phyloP scores from a whole-genome alignment of 2,797 vertebrate genomes.

The Micrastur ruficollis region DNA sequence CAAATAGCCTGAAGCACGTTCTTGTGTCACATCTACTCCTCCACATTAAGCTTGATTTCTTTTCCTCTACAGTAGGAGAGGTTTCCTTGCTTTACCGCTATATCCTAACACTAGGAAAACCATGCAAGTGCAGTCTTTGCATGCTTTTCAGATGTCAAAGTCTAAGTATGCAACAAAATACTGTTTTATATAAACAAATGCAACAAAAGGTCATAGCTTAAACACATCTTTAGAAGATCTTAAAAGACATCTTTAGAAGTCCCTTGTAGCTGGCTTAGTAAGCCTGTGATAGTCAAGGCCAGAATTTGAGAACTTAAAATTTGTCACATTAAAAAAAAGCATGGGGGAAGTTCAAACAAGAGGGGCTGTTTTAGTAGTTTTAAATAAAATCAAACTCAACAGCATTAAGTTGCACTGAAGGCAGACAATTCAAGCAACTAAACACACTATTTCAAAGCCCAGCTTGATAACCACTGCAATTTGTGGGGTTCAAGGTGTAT shows the following conservation, averaged over 20 bases:
- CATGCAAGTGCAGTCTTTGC: fast-evolving
- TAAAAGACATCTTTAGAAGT: not conserved
- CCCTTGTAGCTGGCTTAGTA: not conserved
- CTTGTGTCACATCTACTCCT: not conserved
- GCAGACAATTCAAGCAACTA: not conserved
- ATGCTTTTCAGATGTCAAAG: not conserved
- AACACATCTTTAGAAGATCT: not conserved
- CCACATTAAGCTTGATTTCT: not conserved
- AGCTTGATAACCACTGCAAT: not conserved
- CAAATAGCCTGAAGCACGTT: not conserved
- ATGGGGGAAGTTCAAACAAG: not conserved
- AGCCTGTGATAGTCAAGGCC: not conserved
- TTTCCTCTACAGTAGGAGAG: not conserved
- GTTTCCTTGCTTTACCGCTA: not conserved
- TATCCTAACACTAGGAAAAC: not conserved
- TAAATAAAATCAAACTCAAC: not conserved
- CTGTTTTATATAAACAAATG: not conserved
- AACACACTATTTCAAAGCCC: not conserved
- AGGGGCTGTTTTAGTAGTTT: not conserved
- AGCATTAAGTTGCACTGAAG: not conserved
- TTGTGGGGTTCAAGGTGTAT: not conserved
- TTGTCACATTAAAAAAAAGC: not conserved
- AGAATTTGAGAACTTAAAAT: not conserved
- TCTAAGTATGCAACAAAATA: not conserved
- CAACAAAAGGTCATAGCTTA: not conserved